Conservation (phyloP, 1,140 invertebrate species). For the Bombus pyrosoma region DNA sequence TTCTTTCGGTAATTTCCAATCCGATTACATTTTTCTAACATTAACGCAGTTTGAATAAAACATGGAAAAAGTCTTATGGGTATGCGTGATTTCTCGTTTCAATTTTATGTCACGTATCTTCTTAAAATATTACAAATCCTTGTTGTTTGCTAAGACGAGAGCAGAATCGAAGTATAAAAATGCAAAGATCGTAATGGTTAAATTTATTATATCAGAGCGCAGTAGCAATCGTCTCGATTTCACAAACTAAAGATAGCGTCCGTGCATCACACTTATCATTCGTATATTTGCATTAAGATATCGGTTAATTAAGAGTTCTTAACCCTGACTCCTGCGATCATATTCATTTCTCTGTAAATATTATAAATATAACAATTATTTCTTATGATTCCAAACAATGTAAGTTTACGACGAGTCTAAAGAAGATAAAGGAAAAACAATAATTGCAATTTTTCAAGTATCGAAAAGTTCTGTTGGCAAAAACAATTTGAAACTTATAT, state of each 20-base stretch:
- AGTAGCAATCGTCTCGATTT: not conserved
- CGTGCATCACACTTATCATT: not conserved
- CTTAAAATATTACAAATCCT: no score
- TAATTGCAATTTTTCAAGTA: no score
- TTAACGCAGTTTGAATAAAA: no score
- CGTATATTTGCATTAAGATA: not conserved
- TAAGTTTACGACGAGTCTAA: not conserved
- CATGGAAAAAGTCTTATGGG: no score
- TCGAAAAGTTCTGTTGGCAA: not conserved
- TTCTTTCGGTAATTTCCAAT: no score
- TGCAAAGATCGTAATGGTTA: not conserved
- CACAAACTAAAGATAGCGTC: not conserved
- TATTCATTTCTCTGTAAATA: no score
- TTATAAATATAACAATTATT: conserved; percentile 1
- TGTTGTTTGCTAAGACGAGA: no score
- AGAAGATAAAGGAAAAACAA: not conserved
- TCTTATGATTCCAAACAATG: not conserved
- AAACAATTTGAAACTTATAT: not conserved
- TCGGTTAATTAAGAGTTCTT: conserved; percentile 8
- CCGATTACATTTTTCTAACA: no score
- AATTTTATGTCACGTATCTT: no score
- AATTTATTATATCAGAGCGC: not conserved
- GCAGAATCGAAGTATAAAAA: not conserved
- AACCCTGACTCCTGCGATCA: not conserved
- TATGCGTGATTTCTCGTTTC: no score